Evolutionary conservation across 1,140 invertebrate species (phyloP).

Genomic region (Brachionus plicatilis): DNA sequence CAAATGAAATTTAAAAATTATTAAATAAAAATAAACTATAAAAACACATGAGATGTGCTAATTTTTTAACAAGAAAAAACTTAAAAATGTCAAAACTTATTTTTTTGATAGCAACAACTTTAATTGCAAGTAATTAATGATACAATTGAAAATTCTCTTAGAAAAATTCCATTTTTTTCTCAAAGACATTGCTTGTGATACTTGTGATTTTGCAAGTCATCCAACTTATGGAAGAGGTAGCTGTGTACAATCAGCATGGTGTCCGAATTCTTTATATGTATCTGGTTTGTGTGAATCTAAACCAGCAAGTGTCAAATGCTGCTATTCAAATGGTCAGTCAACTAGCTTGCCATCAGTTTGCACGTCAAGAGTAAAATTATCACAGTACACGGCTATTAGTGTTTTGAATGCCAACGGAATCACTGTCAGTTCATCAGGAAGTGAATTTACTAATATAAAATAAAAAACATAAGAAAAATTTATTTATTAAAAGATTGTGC

Average conservation of each 20-base stretch:
- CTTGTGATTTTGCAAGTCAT: conserved; percentile 3
- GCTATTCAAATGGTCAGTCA: not conserved
- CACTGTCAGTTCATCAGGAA: not conserved
- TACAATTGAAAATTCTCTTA: no score
- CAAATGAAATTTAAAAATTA: not conserved
- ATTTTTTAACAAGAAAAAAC: not conserved
- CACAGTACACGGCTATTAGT: not conserved
- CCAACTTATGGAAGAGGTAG: not conserved
- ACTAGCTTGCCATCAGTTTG: not conserved
- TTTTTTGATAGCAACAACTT: not conserved
- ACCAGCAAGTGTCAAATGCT: conserved; percentile 23
- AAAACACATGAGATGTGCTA: not conserved
- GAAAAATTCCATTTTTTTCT: not conserved
- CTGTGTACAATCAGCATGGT: not conserved
- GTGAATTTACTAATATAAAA: not conserved
- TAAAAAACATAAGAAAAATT: not conserved
- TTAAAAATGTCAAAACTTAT: not conserved
- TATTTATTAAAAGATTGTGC: not conserved
- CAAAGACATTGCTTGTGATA: not conserved
- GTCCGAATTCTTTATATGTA: conserved; percentile 11
- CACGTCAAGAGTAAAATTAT: not conserved
- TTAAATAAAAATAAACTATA: not conserved
- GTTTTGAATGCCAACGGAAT: not conserved
- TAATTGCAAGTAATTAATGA: not conserved
- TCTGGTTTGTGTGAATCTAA: conserved; percentile 28